Conservation (phyloP, 1,140 invertebrate species). For the Drosophila teissieri region DNA sequence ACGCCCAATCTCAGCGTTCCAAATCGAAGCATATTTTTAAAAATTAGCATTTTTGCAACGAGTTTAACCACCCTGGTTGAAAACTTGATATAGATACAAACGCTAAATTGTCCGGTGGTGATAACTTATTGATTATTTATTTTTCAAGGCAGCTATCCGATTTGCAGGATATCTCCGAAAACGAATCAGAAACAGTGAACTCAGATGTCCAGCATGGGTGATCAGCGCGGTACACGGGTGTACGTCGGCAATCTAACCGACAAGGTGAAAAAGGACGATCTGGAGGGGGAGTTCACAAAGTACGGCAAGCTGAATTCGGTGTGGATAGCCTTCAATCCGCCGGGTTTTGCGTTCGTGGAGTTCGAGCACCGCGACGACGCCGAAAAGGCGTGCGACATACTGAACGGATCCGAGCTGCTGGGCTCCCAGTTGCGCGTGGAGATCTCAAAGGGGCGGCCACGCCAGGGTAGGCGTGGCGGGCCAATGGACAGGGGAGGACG, state of each 20-base stretch:
- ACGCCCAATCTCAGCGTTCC: slow-evolving; percentile 21
- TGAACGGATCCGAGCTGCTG: slow-evolving; percentile 94
- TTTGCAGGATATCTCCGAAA: slow-evolving; percentile 20
- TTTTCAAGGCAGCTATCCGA: slow-evolving; percentile 51
- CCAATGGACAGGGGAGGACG: slow-evolving; percentile 86
- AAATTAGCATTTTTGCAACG: slow-evolving; percentile 22
- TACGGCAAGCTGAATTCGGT: slow-evolving; percentile 97
- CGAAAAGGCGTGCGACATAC: slow-evolving; percentile 94
- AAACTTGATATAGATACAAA: slow-evolving; percentile 79
- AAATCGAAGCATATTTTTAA: slow-evolving; percentile 14
- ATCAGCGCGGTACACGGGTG: slow-evolving; percentile 89
- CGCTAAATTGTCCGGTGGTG: slow-evolving; percentile 58
- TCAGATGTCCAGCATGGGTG: slow-evolving; percentile 70
- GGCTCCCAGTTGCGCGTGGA: slow-evolving; percentile 93
- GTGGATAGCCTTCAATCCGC: slow-evolving; percentile 97
- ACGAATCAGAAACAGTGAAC: background rate
- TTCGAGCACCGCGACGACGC: slow-evolving; percentile 98
- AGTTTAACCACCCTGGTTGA: slow-evolving; percentile 53
- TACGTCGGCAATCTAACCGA: slow-evolving; percentile 94
- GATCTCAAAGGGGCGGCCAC: slow-evolving; percentile 90
- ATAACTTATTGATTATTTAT: slow-evolving; percentile 77
- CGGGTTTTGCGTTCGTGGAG: slow-evolving; percentile 99
- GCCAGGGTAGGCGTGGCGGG: slow-evolving; percentile 86
- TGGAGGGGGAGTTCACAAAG: slow-evolving; percentile 93
- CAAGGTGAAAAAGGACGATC: slow-evolving; percentile 94